These are phyloP conservation scores for Catharus ustulatus DNA, from an alignment of 2,797 vertebrate genomes.

Conservation along the genomic window DNA sequence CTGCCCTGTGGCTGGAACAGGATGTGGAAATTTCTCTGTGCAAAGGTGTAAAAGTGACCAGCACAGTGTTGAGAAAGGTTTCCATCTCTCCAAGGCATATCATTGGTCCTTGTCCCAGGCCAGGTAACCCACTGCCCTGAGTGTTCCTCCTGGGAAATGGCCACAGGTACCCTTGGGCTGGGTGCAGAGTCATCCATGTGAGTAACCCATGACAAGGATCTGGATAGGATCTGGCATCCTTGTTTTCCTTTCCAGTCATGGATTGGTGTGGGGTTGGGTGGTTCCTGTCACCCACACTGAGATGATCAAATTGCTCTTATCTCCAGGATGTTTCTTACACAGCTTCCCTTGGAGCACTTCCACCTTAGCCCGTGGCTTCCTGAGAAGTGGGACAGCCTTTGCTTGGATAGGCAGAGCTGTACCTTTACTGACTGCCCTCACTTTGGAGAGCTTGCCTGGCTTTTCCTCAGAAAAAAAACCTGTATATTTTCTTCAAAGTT, in stretches of 20 bases:
- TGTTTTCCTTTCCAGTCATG: neutral
- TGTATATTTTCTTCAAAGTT: rapidly evolving
- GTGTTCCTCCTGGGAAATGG: neutral
- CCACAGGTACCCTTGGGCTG: neutral
- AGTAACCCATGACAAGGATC: neutral
- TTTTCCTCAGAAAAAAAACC: neutral
- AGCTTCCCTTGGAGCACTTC: neutral
- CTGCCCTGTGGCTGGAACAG: neutral
- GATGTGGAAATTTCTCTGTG: rapidly evolving
- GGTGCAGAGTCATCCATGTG: rapidly evolving
- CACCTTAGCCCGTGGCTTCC: neutral
- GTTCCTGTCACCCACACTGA: neutral
- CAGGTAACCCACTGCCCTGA: neutral
- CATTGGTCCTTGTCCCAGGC: neutral
- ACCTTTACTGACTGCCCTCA: rapidly evolving
- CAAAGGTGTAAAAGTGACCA: neutral
- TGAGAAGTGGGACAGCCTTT: neutral
- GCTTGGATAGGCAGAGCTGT: too few species aligned
- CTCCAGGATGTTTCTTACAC: neutral
- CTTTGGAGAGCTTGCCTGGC: neutral
- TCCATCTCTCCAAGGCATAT: rapidly evolving
- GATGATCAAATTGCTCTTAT: neutral
- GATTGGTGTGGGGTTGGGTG: neutral
- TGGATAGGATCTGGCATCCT: neutral
- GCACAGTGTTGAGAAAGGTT: neutral